phyloP scores from a whole-genome alignment of 2,113 vertebrate genomes.

The Symphodus melops region DNA sequence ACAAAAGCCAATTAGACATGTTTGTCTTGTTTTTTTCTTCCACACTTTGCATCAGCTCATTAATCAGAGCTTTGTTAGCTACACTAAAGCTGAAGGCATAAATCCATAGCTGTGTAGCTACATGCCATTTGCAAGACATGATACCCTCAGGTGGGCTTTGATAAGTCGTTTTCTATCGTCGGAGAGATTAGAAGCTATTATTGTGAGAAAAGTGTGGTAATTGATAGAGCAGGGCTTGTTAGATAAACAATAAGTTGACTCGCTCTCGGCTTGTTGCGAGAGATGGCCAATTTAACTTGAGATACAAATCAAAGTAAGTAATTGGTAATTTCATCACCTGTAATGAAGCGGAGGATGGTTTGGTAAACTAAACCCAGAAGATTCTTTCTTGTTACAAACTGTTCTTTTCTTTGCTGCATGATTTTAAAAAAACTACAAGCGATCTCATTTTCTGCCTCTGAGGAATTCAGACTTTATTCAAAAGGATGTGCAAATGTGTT shows the following conservation, averaged over 20 bases:
- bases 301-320: slow-evolving; percentile 55
- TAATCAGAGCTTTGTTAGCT: background rate
- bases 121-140: slow-evolving; percentile 18
- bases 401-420: no score
- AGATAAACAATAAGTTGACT: slow-evolving; percentile 54
- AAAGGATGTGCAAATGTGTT: background rate
- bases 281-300: slow-evolving; percentile 56
- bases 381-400: background rate
- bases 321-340: slow-evolving; percentile 49
- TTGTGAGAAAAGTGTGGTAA: slow-evolving; percentile 51
- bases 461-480: background rate
- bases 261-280: slow-evolving; percentile 25
- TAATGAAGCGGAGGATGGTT: slow-evolving; percentile 16
- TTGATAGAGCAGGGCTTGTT: slow-evolving; percentile 55
- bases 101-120: slow-evolving; percentile 39
- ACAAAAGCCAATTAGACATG: background rate
- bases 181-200: slow-evolving; percentile 43
- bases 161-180: slow-evolving; percentile 34
- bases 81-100: slow-evolving; percentile 21
- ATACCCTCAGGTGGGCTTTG: slow-evolving; percentile 34
- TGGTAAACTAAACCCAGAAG: background rate
- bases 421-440: no score
- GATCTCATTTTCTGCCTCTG: no score
- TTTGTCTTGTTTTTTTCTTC: background rate
- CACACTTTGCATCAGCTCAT: slow-evolving; percentile 16